Percentiles rank a stretch among this genome's conserved stretches.
Evolutionary conservation across 2,113 vertebrate species (phyloP).

Genomic region (Lathamus discolor): DNA sequence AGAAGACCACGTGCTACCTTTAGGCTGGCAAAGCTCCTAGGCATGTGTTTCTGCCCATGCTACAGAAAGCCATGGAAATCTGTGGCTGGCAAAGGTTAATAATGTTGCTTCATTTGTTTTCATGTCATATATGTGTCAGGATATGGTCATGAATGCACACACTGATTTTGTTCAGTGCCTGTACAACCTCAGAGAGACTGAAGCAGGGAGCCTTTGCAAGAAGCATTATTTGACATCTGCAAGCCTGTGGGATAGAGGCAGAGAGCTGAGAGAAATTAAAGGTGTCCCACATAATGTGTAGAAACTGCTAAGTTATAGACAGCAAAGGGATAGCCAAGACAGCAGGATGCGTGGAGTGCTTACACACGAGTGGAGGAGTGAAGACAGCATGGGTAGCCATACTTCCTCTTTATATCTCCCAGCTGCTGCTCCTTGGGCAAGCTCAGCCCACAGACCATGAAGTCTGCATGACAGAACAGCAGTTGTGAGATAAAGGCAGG

Average conservation of each 20-base stretch:
- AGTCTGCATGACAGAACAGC: neutral
- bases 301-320: neutral
- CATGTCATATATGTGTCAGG: neutral
- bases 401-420: neutral
- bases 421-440: constrained; percentile 15
- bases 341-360: neutral
- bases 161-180: neutral
- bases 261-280: neutral
- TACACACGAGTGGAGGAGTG: neutral
- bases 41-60: neutral
- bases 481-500: constrained; percentile 16
- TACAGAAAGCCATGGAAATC: neutral
- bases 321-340: neutral
- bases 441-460: neutral
- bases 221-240: neutral
- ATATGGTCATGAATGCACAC: neutral
- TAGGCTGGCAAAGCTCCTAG: neutral
- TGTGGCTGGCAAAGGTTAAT: neutral
- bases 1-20: neutral
- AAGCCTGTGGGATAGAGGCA: neutral
- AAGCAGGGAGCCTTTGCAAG: neutral
- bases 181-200: neutral
- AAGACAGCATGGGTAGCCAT: neutral
- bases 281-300: neutral
- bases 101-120: neutral